Evolutionary conservation across 2,888 invertebrate species (phyloP), one percentile per base, ranked within the genome.

Genomic region (Calliscelio sp.): DNA sequence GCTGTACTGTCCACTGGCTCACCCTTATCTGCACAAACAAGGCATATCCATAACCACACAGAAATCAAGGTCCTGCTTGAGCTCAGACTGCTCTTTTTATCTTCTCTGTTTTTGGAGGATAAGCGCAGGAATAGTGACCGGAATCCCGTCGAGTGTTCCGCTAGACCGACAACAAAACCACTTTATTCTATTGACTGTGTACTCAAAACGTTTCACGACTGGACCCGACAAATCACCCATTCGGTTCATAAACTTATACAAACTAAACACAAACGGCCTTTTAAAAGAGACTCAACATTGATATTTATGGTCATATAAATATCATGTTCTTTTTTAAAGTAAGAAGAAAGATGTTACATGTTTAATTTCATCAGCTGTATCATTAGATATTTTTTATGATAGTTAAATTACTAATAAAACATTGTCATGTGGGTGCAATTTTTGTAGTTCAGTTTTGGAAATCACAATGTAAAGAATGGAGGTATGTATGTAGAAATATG

Each of bases 21-120:
- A 91, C 88, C 89, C 91, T 92, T 92, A 92, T 92, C 92, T 91
- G 87, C 88, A 88, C 91, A 92, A 92, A 92, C 91, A 92, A 74
- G 80, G 85, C 89, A 86, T 91, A 90, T 92, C 91, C 91, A 88
- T 87, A 86, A 85, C 77, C 79, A 87, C 87, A 86, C 70, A 81
- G 44, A 85, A 85, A 81, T 70, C 75, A 70, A 79, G 81, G 68
- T 75, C 61, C 71, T 59, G 18, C 14, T 51, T 25, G 57, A n/a
- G 49, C 32, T 32, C 32, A 44, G 35, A 70, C 73, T 41, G 55
- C 55, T 20, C 68, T 66, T 74, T 84, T 81, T 80, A 75, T 77
- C 66, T 77, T 28, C 18, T 49, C 57, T 75, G 55, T 71, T 77
- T 77, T 57, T 32, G 49, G 75, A 75, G 79, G 68, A 78, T 81